Conservation (phyloP, 2,888 invertebrate genomes). For the Apantesis nais region DNA sequence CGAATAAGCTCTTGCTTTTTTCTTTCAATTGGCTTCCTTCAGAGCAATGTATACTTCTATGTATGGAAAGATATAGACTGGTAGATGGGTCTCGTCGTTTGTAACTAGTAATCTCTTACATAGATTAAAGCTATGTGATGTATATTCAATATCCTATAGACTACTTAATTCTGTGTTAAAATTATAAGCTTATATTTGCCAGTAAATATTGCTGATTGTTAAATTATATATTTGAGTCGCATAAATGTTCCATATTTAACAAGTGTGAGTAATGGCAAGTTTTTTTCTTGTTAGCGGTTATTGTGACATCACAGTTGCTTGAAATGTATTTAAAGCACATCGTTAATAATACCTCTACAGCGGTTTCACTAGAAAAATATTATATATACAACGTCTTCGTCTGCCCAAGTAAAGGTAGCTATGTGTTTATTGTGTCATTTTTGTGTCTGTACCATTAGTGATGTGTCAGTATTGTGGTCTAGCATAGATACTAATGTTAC, state of each 20-base stretch:
- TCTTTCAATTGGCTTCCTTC: neutral
- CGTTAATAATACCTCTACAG: neutral
- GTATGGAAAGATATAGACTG: neutral
- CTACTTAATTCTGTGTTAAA: neutral
- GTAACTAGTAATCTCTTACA: neutral
- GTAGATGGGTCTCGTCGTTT: neutral
- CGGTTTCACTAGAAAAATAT: neutral
- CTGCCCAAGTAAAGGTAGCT: neutral
- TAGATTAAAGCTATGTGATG: conserved; percentile 4
- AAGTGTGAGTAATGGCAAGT: neutral
- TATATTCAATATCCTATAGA: neutral
- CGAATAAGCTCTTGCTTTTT: neutral
- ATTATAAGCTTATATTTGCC: neutral
- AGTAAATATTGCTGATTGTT: neutral
- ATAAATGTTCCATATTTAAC: neutral
- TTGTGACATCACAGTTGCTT: neutral
- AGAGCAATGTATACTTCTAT: neutral
- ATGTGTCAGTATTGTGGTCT: conserved; percentile 14
- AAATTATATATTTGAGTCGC: neutral
- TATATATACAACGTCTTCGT: neutral
- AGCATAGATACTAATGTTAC: neutral
- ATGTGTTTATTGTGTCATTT: neutral
- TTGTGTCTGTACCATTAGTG: neutral
- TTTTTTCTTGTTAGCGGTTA: neutral
- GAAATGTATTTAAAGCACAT: neutral